phyloP scores from a whole-genome alignment of 2,888 invertebrate genomes.

The Blastobasis lacticolella region DNA sequence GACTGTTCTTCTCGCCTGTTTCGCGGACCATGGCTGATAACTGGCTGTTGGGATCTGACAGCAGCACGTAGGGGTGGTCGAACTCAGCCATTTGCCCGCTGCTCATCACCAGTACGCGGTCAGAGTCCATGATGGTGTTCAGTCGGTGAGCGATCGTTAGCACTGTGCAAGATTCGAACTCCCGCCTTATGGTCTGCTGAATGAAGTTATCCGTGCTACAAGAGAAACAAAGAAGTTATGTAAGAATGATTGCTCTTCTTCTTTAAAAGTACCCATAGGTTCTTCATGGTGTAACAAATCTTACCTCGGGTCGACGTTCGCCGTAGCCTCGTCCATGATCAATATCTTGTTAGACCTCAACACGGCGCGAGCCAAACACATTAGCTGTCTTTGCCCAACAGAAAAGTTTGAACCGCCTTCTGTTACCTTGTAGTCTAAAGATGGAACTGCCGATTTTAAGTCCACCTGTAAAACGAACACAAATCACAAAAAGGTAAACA shows the following conservation, averaged over 20 bases:
- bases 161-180: conserved; percentile 87
- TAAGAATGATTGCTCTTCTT: neutral
- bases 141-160: conserved; percentile 92
- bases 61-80: conserved; percentile 77
- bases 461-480: conserved; percentile 73
- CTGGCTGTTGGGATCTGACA: conserved; percentile 72
- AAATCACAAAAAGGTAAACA: neutral
- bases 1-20: conserved; percentile 71
- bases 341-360: conserved; percentile 82
- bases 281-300: conserved; percentile 18
- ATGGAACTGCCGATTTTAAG: conserved; percentile 78
- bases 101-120: conserved; percentile 89
- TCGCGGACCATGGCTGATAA: conserved; percentile 80
- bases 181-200: conserved; percentile 84
- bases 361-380: conserved; percentile 86
- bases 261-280: neutral
- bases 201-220: conserved; percentile 81
- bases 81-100: conserved; percentile 82
- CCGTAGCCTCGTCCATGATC: conserved; percentile 76
- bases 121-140: conserved; percentile 94
- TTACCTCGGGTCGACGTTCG: conserved; percentile 76
- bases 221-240: conserved; percentile 6
- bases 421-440: conserved; percentile 79
- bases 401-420: conserved; percentile 86
- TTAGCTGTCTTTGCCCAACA: conserved; percentile 85